Evolutionary conservation across 2,797 vertebrate genomes (phyloP).

Genomic region (Cyclura pinguis): DNA sequence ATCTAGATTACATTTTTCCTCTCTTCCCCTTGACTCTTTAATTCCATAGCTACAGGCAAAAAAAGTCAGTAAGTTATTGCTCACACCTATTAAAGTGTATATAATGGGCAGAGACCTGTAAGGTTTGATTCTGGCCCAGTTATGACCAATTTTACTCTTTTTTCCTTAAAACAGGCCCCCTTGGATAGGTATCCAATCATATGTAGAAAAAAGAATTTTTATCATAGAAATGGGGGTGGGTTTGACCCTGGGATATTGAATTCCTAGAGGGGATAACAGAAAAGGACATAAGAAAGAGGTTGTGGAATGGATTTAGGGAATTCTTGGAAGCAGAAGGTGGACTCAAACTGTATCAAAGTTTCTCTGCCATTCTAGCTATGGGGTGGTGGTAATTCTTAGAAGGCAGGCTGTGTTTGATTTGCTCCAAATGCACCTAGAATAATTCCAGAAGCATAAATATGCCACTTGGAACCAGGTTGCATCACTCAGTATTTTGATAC

Average conservation of each 20-base stretch:
- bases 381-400: conserved; percentile 21
- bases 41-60: conserved; percentile 87
- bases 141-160: conserved; percentile 57
- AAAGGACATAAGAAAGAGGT: not conserved
- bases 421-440: not conserved
- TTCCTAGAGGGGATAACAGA: not conserved
- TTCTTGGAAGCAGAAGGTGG: not conserved
- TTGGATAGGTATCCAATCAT: conserved; percentile 72
- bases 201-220: conserved; percentile 31
- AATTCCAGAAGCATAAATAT: conserved; percentile 26
- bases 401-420: conserved; percentile 40
- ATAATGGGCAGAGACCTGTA: conserved; percentile 76
- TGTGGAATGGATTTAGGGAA: not conserved
- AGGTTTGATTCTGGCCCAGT: conserved; percentile 68
- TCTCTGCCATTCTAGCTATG: rapidly evolving
- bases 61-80: conserved; percentile 85
- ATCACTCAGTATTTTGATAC: conserved; percentile 48
- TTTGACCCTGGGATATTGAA: conserved; percentile 28
- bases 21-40: conserved; percentile 83
- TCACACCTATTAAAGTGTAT: conserved; percentile 83
- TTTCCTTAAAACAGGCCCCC: conserved; percentile 54
- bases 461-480: conserved; percentile 39
- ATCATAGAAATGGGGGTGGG: not conserved
- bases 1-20: conserved; percentile 85
- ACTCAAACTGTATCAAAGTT: not conserved